phyloP scores from a whole-genome alignment of 37 sponge, comb jelly and placozoan species.

The Hormiphora californensis region DNA sequence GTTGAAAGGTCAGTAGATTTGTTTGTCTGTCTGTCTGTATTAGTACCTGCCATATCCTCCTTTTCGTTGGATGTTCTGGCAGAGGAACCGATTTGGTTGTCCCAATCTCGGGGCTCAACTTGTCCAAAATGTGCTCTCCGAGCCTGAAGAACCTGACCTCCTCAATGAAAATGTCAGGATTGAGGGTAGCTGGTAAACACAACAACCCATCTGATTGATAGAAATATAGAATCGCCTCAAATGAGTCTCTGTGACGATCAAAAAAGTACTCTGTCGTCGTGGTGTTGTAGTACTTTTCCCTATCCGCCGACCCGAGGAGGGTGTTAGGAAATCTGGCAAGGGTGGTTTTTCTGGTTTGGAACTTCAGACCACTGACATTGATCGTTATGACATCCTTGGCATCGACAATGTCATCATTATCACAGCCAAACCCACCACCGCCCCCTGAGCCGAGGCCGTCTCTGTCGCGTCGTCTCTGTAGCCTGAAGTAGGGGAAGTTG shows the following conservation, averaged over 20 bases:
- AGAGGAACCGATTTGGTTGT: background rate
- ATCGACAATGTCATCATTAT: background rate
- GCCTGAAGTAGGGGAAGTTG: too few species aligned
- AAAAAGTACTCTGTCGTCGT: background rate
- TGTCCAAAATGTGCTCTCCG: conserved; percentile 8
- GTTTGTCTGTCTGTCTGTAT: too few species aligned
- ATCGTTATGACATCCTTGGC: conserved; percentile 3
- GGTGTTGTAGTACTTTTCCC: conserved; percentile 8
- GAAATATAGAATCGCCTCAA: conserved; percentile 19
- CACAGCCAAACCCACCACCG: too few species aligned
- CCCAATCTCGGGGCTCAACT: background rate
- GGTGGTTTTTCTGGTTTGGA: conserved; percentile 30
- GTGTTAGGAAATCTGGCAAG: background rate
- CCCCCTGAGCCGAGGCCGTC: too few species aligned
- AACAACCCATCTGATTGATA: conserved; percentile 21
- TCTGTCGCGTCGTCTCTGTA: too few species aligned
- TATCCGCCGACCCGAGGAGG: background rate
- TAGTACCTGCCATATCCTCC: conserved; percentile 20
- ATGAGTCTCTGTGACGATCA: conserved; percentile 4
- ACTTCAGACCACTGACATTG: conserved; percentile 2
- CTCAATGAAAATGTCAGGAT: conserved; percentile 25
- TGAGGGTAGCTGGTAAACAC: background rate
- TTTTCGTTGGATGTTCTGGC: conserved; percentile 1
- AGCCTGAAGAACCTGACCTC: conserved; percentile 36
- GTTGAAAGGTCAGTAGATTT: too few species aligned